phyloP scores from a whole-genome alignment of 2,888 invertebrate species.

The Xestia rhomboidea region DNA sequence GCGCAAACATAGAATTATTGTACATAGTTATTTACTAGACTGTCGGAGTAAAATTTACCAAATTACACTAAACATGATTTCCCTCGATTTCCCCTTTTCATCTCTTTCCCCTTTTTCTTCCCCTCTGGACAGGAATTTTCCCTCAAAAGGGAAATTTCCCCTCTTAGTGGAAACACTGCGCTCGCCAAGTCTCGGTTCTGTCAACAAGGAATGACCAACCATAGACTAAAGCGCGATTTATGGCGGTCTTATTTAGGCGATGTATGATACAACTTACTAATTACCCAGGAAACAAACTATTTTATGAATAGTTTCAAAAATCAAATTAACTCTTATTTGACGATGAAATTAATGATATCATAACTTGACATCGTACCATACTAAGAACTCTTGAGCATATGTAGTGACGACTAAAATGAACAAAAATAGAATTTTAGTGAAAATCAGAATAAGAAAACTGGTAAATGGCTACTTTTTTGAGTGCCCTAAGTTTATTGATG shows the following conservation, averaged over 20 bases:
- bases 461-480: background rate
- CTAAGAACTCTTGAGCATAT: background rate
- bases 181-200: background rate
- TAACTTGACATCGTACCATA: background rate
- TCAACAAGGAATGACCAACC: slow-evolving; percentile 38
- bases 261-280: slow-evolving; percentile 10
- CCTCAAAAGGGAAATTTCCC: too few species aligned
- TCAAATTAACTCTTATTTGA: background rate
- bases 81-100: too few species aligned
- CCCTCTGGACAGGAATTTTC: too few species aligned
- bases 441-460: background rate
- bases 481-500: too few species aligned
- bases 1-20: too few species aligned
- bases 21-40: too few species aligned
- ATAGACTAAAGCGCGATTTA: slow-evolving; percentile 24
- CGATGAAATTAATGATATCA: background rate
- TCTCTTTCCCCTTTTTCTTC: too few species aligned
- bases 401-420: background rate
- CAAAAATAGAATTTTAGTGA: background rate
- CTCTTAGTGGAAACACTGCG: too few species aligned
- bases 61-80: too few species aligned
- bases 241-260: slow-evolving; percentile 36
- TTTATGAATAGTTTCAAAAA: background rate
- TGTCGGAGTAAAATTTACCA: too few species aligned
- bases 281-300: background rate